Evolutionary conservation across 2,113 vertebrate genomes (phyloP).

Genomic region (Madoqua kirkii): DNA sequence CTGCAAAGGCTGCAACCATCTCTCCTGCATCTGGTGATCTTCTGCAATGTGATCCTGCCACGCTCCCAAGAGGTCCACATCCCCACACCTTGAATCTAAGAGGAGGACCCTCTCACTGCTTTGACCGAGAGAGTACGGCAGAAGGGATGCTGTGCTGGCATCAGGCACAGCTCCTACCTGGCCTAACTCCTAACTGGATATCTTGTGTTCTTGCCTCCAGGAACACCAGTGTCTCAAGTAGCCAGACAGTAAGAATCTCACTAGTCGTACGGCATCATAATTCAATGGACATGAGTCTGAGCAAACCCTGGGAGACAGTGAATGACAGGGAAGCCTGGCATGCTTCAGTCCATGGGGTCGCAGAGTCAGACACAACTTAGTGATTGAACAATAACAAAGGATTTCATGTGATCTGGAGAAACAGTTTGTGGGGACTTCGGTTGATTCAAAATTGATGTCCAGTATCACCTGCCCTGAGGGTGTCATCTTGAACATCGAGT

Average conservation of each 20-base stretch:
- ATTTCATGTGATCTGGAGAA: neutral
- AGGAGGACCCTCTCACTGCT: too few species aligned
- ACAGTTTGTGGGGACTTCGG: too few species aligned
- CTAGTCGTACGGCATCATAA: neutral
- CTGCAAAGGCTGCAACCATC: neutral
- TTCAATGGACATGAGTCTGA: neutral
- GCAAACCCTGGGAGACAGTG: neutral
- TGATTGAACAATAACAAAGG: neutral
- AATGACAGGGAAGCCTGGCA: neutral
- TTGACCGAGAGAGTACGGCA: neutral
- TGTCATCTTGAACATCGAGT: neutral
- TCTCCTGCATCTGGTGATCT: accelerated
- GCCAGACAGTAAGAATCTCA: neutral
- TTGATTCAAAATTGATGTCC: neutral
- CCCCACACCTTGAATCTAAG: neutral
- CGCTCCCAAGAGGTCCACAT: too few species aligned
- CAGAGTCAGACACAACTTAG: neutral
- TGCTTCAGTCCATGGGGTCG: neutral
- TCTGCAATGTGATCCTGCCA: neutral
- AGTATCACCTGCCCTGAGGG: neutral
- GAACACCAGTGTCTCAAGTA: neutral
- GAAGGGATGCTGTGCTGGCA: neutral
- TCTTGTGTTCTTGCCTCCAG: neutral
- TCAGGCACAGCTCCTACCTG: neutral
- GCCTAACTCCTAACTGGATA: too few species aligned